Evolutionary conservation across 2,888 invertebrate species (phyloP), one percentile per base, ranked within the genome.

Genomic region (Auanema sp.): DNA sequence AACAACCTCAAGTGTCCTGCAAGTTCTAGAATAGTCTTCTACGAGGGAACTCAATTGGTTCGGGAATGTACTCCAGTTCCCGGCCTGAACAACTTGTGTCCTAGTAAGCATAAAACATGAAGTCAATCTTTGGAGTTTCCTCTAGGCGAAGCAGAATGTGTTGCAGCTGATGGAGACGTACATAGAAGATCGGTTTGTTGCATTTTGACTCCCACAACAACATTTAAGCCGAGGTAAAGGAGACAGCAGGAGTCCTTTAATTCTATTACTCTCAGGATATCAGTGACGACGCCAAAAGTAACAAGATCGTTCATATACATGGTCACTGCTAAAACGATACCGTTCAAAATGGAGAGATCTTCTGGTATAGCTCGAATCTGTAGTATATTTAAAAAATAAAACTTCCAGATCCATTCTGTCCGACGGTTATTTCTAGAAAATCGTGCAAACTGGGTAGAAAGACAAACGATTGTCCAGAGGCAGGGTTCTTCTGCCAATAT

Each of bases 11-110:
- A 60, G 49, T 73, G 73, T 56, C 71, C 73, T 5, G 65, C 64
- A n/a, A 53, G 51, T 41, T 47, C 60, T 2, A 51, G 47, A 4
- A 54, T 68, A 14, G 60, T 69, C 25, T 69, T 61, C 56, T 73
- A 73, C 60, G 56, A 66, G 43, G 68, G 68, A 47, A 71, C 71
- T 43, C 73, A 73, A 56, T 55, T 73, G 14, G 65, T 66, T 47
- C 60, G 65, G 14, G 73, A 73, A 53, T 73, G 73, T 49, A 69
- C 73, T 24, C 66, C 73, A 18, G 68, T 71, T 0, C 57, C 60
- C 21, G 71, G 69, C 24, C 60, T 66, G 40, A 58, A 55, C 10
- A 63, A 69, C 54, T 47, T 63, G 4, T 73, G 73, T 66, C 73
- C 73, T 57, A 65, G 72, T 72, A 4, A 14, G 33, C 10, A 1